phyloP scores from a whole-genome alignment of 2,888 invertebrate genomes.

The Pantelozetes paolii region DNA sequence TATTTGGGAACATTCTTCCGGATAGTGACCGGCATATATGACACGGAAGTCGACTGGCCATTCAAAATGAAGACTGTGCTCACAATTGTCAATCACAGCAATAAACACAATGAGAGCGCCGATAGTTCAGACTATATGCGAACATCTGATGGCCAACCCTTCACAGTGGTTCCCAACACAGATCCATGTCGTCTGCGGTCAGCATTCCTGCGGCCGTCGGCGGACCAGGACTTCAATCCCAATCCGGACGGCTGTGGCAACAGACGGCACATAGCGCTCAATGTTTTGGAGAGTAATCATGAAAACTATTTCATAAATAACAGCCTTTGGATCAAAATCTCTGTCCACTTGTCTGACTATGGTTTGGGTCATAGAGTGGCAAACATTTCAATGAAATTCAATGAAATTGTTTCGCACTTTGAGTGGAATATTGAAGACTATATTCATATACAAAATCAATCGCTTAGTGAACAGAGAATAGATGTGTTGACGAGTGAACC shows the following conservation, averaged over 20 bases:
- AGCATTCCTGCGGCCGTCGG: slow-evolving; percentile 45
- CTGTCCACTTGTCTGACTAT: slow-evolving; percentile 44
- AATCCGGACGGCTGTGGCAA: slow-evolving; percentile 45
- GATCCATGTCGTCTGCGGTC: slow-evolving; percentile 46
- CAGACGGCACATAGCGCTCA: slow-evolving; percentile 35
- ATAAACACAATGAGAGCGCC: neutral
- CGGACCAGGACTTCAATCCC: slow-evolving; percentile 32
- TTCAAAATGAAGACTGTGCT: slow-evolving; percentile 45
- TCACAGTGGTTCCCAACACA: slow-evolving; percentile 43
- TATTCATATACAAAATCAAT: slow-evolving; percentile 11
- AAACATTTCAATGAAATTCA: slow-evolving; percentile 45
- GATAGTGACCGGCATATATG: slow-evolving; percentile 44
- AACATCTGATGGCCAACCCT: slow-evolving; percentile 9
- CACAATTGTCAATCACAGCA: slow-evolving; percentile 42
- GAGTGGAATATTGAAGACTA: slow-evolving; percentile 45
- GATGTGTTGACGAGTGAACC: slow-evolving; percentile 45
- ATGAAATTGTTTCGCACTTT: slow-evolving; percentile 49
- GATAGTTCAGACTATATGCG: neutral
- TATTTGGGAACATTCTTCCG: slow-evolving; percentile 46
- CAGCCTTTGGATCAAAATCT: slow-evolving; percentile 43
- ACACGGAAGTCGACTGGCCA: slow-evolving; percentile 46
- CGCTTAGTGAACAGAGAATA: neutral
- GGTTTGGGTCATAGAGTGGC: slow-evolving; percentile 42
- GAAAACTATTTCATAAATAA: slow-evolving; percentile 42
- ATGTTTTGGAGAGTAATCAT: neutral